Evolutionary conservation across 2,888 invertebrate species (phyloP).

Genomic region (Oligia latruncula): DNA sequence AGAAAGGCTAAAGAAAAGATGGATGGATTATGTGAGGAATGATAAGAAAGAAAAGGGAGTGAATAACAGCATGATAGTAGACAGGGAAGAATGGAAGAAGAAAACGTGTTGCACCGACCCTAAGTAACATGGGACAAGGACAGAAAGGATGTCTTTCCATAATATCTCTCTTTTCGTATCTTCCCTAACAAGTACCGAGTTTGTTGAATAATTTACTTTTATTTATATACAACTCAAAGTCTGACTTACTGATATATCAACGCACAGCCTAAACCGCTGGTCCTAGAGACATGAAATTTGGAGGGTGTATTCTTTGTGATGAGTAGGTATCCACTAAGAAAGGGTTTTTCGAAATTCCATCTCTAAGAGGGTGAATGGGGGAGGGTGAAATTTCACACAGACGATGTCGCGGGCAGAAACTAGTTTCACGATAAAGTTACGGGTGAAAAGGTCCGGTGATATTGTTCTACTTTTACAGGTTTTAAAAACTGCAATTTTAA

Average conservation of each 20-base stretch:
- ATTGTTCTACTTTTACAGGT: neutral
- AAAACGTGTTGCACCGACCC: neutral
- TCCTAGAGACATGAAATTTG: too few relatives aligned
- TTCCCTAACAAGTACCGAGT: too few relatives aligned
- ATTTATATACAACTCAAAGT: neutral
- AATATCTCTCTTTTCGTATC: neutral
- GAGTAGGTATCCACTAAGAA: too few relatives aligned
- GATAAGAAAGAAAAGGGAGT: neutral
- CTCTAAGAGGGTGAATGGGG: too few relatives aligned
- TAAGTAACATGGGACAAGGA: neutral
- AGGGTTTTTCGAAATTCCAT: too few relatives aligned
- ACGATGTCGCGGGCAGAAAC: too few relatives aligned
- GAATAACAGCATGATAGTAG: neutral
- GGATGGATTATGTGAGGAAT: neutral
- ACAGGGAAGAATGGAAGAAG: neutral
- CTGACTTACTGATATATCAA: too few relatives aligned
- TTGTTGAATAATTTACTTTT: neutral
- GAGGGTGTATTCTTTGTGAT: too few relatives aligned
- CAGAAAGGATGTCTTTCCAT: neutral
- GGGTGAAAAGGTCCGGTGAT: neutral
- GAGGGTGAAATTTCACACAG: too few relatives aligned
- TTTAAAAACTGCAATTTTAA: too few relatives aligned
- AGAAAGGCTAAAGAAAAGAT: neutral
- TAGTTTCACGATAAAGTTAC: neutral
- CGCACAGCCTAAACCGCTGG: too few relatives aligned